A percentile compares a stretch with the other conserved stretches of the same genome.
Conservation (phyloP, 2,797 vertebrate species). For the Phylloscopus collybita region DNA sequence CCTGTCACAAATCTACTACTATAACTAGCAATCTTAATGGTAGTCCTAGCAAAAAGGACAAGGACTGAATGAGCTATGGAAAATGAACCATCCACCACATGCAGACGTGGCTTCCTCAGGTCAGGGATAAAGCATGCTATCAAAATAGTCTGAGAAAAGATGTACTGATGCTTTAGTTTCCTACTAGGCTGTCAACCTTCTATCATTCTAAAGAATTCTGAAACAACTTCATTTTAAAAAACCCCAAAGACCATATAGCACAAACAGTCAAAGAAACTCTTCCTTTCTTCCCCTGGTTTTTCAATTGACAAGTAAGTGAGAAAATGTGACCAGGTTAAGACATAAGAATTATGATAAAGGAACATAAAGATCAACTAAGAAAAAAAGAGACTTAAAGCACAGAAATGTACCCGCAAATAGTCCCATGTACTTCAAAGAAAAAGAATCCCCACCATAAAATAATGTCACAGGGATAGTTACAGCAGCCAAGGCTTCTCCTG, state of each 20-base stretch:
- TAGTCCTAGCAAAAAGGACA: slow-evolving; percentile 34
- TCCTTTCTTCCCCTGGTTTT: background rate
- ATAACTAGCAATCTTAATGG: slow-evolving; percentile 26
- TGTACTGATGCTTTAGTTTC: background rate
- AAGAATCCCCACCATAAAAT: background rate
- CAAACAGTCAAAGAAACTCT: background rate
- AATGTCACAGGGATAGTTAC: background rate
- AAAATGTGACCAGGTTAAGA: background rate
- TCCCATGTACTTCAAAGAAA: background rate
- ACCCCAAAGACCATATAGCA: background rate
- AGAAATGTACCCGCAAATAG: background rate
- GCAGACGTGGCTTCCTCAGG: background rate
- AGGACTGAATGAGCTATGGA: background rate
- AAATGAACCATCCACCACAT: slow-evolving; percentile 26
- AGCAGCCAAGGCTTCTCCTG: background rate
- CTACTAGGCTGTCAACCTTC: background rate
- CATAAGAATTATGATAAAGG: background rate
- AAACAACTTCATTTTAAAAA: background rate
- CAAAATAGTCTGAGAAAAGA: background rate
- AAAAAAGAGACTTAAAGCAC: background rate
- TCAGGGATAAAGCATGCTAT: background rate
- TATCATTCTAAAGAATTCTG: background rate
- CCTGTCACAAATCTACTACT: background rate
- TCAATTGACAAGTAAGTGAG: background rate
- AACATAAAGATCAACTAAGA: background rate